phyloP scores from a whole-genome alignment of 37 sponge, comb jelly and placozoan species.

The Cliona cf. orientalis region DNA sequence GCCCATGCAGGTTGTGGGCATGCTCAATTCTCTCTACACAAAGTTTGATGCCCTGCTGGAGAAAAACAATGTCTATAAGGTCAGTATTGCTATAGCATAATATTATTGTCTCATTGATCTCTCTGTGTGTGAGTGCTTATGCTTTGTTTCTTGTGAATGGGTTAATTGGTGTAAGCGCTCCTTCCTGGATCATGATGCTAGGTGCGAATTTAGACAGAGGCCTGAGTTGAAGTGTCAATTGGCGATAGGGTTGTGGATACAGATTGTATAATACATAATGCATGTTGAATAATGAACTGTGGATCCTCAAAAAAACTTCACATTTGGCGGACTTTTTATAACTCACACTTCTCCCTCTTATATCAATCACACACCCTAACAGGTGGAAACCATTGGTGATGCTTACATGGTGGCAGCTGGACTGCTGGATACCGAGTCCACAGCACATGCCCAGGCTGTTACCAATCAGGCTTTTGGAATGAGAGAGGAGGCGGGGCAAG shows the following conservation, averaged over 20 bases:
- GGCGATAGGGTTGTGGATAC: background rate
- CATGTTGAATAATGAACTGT: background rate
- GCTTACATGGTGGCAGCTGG: conserved; percentile 91
- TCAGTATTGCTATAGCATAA: background rate
- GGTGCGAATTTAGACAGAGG: no score
- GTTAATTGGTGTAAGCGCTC: background rate
- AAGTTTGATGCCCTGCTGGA: conserved; percentile 66
- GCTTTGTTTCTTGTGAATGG: background rate
- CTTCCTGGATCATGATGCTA: no score
- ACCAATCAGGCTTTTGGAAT: conserved; percentile 74
- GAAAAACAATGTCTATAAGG: conserved; percentile 83
- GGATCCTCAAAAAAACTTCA: background rate
- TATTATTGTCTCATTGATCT: background rate
- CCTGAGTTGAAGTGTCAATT: no score
- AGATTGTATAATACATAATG: background rate
- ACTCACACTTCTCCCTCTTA: background rate
- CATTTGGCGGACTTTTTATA: no score
- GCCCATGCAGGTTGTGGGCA: conserved; percentile 73
- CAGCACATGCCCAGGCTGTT: conserved; percentile 60
- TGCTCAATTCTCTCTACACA: conserved; percentile 83
- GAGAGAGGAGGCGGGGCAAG: conserved; percentile 52
- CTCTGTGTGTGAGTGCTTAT: background rate
- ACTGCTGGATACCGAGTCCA: conserved; percentile 51
- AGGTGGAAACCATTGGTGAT: conserved; percentile 94
- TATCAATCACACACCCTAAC: no score